These are phyloP conservation scores for Pherbina coryleti DNA, from an alignment of 2,888 invertebrate species.

Conservation along the genomic window DNA sequence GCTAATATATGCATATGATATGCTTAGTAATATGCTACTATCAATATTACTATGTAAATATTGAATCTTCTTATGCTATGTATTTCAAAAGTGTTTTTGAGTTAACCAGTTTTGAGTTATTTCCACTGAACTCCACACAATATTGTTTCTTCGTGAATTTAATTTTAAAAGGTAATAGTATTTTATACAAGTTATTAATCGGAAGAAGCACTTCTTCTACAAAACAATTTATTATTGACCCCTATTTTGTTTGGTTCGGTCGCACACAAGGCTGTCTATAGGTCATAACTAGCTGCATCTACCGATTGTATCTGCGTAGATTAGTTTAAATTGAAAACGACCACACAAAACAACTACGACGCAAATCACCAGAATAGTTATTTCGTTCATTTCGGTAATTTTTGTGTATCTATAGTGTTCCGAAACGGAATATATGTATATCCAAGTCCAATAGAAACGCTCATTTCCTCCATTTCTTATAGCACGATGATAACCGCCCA, in stretches of 20 bases:
- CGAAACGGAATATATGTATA: not conserved
- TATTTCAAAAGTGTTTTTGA: too few species aligned
- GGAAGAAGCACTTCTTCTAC: not conserved
- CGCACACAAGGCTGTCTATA: conserved; percentile 64
- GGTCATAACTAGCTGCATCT: conserved; percentile 37
- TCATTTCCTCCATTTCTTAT: not conserved
- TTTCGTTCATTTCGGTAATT: conserved; percentile 27
- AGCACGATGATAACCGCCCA: too few species aligned
- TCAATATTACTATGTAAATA: too few species aligned
- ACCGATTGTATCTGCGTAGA: conserved; percentile 47
- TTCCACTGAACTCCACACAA: too few species aligned
- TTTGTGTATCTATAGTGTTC: not conserved
- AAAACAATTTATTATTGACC: conserved; percentile 57
- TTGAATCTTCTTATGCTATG: not conserved
- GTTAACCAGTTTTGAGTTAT: too few species aligned
- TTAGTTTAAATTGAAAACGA: conserved; percentile 63
- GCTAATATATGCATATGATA: too few species aligned
- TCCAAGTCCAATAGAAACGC: not conserved
- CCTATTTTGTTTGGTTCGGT: conserved; percentile 63
- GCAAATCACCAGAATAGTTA: conserved; percentile 53
- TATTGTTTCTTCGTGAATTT: too few species aligned
- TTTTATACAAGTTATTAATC: too few species aligned
- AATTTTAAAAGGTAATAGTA: too few species aligned
- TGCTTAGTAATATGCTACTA: too few species aligned
- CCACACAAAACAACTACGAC: conserved; percentile 58